These are phyloP conservation scores for Drosophila infuscata DNA, from an alignment of 2,888 invertebrate species.

Conservation along the genomic window DNA sequence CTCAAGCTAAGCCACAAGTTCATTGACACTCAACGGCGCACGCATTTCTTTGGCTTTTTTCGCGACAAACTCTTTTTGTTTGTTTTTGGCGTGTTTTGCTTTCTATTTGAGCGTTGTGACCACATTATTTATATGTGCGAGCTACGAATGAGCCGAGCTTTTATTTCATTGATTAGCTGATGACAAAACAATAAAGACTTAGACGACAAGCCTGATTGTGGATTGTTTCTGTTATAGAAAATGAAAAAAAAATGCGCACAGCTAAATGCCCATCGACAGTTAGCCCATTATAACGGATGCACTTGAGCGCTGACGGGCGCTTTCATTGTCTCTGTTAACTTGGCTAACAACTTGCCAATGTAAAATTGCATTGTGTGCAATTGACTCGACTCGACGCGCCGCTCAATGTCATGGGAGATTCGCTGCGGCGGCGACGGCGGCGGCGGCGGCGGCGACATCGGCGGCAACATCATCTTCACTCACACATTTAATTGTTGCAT, in stretches of 20 bases:
- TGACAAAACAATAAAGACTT: conserved; percentile 45
- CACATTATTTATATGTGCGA: conserved; percentile 52
- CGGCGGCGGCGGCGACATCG: conserved; percentile 33
- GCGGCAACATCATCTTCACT: conserved; percentile 49
- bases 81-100: conserved; percentile 41
- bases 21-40: conserved; percentile 65
- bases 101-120: conserved; percentile 59
- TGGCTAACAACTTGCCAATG: conserved; percentile 40
- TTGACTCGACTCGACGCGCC: conserved; percentile 38
- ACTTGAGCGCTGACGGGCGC: conserved; percentile 67
- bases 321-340: conserved; percentile 67
- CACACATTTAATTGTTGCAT: conserved; percentile 71
- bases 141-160: conserved; percentile 17
- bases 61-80: conserved; percentile 53
- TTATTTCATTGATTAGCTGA: conserved; percentile 61
- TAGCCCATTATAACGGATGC: conserved; percentile 75
- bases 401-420: conserved; percentile 81
- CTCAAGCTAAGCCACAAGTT: conserved; percentile 65
- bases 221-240: conserved; percentile 45
- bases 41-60: conserved; percentile 51
- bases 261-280: conserved; percentile 63
- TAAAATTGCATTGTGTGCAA: conserved; percentile 59
- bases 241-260: conserved; percentile 17
- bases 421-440: conserved; percentile 33
- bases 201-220: conserved; percentile 42